Base-by-base conservation (phyloP, 2,888 invertebrate genomes). In the Agonum fuliginosum region DNA sequence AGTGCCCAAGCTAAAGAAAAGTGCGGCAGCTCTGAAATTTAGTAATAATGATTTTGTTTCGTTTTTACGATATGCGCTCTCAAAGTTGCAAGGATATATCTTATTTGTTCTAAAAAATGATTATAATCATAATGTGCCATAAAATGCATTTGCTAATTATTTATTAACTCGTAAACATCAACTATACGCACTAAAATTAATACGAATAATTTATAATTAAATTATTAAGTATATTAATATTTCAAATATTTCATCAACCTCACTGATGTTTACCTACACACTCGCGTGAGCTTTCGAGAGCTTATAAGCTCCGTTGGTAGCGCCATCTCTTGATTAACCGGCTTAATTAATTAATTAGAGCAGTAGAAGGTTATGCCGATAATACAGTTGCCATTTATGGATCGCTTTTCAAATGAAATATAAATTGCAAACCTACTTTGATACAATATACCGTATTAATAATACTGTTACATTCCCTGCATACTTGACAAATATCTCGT, bases 371-470 rank as follows among this genome's bases (percentile, higher is more conserved):
- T 62, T 17, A 62, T 62, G 30, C 30, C 58, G 58, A 30, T 62
- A 62, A 12, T 62, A 62, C 58, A 62, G 58, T 30, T 62, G 12
- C 34, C 58, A 62, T 62, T 62, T 30, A 62, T 30, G 30, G 17
- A 46, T 30, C 58, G 17, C 14, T 10, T 5, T 62, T 54, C 54
- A 54, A 54, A 58, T 58, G 30, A 58, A 30, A 58, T 62, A 62
- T 54, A 54, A 46, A 8, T 54, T 54, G 24, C 24, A 54, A 30
- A 30, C 58, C 30, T 62, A 62, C 58, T 62, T 62, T 8, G 27
- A 62, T 62, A 30, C 17, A 30, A 62, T 30, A 62, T 30, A 62
- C 58, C 58, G 58, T 62, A 62, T 62, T 62, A 62, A 62, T 62
- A 30, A 62, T 27, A 62, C 58, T 62, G 27, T 54, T 62, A 62